phyloP scores from a whole-genome alignment of 2,797 vertebrate species.

The Gymnoscopelus braueri region DNA sequence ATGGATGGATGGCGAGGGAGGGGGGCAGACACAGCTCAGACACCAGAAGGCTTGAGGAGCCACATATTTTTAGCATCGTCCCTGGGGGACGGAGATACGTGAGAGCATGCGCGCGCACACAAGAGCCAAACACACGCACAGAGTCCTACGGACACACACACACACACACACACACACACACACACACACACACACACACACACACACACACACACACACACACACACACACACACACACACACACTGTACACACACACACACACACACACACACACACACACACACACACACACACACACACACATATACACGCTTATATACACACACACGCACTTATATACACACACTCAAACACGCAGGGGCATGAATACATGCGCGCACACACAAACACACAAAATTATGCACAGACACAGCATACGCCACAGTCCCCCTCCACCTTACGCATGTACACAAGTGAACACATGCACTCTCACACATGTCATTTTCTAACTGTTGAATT shows the following conservation, averaged over 20 bases:
- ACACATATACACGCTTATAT: no score
- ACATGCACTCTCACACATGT: not conserved
- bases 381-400: not conserved
- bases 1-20: conserved; percentile 76
- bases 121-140: conserved; percentile 17
- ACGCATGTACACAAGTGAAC: no score
- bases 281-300: conserved; percentile 1
- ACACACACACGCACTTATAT: not conserved
- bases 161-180: conserved; percentile 26
- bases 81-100: conserved; percentile 86
- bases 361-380: no score
- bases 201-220: conserved; percentile 20
- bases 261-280: not conserved
- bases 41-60: conserved; percentile 88
- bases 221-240: no score
- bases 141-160: conserved; percentile 18
- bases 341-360: not conserved
- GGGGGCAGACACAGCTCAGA: conserved; percentile 85
- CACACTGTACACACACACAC: not conserved
- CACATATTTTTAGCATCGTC: conserved; percentile 88
- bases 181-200: conserved; percentile 41
- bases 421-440: no score
- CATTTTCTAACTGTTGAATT: conserved; percentile 45
- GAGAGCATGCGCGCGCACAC: conserved; percentile 72
- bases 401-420: not conserved